Evolutionary conservation across 2,113 vertebrate genomes (phyloP), one percentile per base, ranked within the genome.

Genomic region (Uropsilus gracilis): DNA sequence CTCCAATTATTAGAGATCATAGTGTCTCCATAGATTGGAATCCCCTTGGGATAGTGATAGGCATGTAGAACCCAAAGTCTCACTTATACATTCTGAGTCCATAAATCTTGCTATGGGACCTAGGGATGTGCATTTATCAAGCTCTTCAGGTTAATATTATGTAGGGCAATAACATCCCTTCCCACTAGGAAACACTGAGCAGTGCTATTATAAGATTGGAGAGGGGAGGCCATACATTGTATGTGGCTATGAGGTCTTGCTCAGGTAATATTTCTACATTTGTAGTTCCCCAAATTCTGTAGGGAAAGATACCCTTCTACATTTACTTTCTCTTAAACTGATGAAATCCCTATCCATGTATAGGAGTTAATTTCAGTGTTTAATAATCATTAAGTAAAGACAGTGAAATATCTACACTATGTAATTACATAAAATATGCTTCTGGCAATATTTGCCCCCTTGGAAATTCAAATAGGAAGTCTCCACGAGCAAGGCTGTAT

Each of bases 341-440:
- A 90, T 94, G 76, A 82, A 85, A 86, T 89, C 92, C 66, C 34
- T 48, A 90, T 84, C 68, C 72, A 78, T 32, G n/a, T 22, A 37
- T 26, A 10, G 64, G 89, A 85, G 89, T 69, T 97, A 94, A 96
- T 97, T 94, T 97, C 76, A 69, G 87, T 84, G 73, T 95, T 95
- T 94, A 96, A 96, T 95, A 96, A 92, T 92, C 89, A 92, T 96
- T 97, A 97, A 95, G 80, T 91, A 97, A 97, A 97, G 92, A 90
- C 82, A 96, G 46, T 81, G 85, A 90, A 92, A 82, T 96, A 94
- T 89, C 94, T 94, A 76, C 61, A 85, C 75, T 84, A n/a, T 69
- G 66, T 93, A 97, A 96, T 95, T 97, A 96, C 64, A 89, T 95
- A 84, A 96, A 96, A 96, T 95, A 71, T 78, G 97, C 94, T 96